These are phyloP conservation scores for Deroptyus accipitrinus DNA, from an alignment of 2,113 vertebrate genomes.

Conservation along the genomic window DNA sequence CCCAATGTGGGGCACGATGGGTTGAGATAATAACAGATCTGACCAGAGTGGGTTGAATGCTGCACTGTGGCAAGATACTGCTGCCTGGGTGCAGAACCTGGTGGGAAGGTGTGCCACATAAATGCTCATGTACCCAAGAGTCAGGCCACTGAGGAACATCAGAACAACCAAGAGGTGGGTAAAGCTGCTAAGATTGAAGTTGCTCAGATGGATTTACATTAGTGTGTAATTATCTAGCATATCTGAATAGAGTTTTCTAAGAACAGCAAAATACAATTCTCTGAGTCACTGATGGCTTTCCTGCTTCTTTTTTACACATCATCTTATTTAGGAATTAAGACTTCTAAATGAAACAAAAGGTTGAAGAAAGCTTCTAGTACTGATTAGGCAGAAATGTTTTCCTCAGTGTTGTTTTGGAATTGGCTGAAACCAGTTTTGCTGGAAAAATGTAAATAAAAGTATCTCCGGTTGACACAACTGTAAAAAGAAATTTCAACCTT, in stretches of 20 bases:
- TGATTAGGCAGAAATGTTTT: not conserved
- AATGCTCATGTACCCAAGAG: not conserved
- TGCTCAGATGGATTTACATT: not conserved
- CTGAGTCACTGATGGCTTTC: not conserved
- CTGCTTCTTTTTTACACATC: not conserved
- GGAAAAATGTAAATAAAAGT: not conserved
- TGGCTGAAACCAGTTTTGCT: not conserved
- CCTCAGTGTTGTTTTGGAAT: not conserved
- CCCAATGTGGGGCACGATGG: not conserved
- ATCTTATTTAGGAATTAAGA: not conserved
- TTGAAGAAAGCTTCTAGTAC: not conserved
- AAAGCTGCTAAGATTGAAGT: not conserved
- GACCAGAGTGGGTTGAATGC: not conserved
- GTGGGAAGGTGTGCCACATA: not conserved
- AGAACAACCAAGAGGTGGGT: not conserved
- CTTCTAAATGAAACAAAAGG: not conserved
- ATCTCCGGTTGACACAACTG: accelerated
- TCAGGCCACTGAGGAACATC: not conserved
- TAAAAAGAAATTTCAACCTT: not conserved
- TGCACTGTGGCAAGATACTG: not conserved
- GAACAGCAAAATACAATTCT: not conserved
- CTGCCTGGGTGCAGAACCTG: not conserved
- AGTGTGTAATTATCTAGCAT: not conserved
- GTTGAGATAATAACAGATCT: not conserved
- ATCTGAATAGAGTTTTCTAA: not conserved